These are phyloP conservation scores for Sisyra terminalis DNA, from an alignment of 2,888 invertebrate genomes.

Conservation along the genomic window DNA sequence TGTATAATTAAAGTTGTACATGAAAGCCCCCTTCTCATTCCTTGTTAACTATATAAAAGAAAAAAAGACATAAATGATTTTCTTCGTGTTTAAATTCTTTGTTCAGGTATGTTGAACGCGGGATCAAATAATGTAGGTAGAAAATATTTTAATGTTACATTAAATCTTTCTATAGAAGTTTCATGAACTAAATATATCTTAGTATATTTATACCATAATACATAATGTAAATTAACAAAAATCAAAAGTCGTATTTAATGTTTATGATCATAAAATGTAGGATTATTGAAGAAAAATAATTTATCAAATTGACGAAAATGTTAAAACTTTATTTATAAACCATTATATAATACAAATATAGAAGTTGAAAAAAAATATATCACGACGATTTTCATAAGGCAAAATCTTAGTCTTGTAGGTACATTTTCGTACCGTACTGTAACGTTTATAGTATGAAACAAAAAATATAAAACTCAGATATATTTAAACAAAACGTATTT, in stretches of 20 bases:
- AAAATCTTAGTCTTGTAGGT: constrained; percentile 7
- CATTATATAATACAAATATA: background rate
- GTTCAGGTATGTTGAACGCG: constrained; percentile 28
- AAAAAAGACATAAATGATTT: no score
- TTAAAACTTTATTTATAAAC: background rate
- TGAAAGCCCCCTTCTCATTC: constrained; percentile 9
- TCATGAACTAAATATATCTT: background rate
- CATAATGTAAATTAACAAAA: background rate
- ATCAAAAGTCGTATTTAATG: constrained; percentile 1
- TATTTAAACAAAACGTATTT: background rate
- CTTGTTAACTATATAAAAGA: constrained; percentile 4
- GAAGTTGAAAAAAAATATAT: background rate
- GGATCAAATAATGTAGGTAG: constrained; percentile 27
- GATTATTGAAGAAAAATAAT: background rate
- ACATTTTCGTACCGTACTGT: constrained; percentile 7
- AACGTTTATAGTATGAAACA: background rate
- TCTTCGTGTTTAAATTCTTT: constrained; percentile 15
- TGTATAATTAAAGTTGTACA: constrained; percentile 6
- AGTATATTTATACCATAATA: background rate
- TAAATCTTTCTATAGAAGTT: background rate
- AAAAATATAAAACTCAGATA: background rate
- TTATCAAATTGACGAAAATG: background rate
- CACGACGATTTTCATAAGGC: constrained; percentile 1
- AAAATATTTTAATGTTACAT: background rate
- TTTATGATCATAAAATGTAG: background rate